Evolutionary conservation across 2,888 invertebrate genomes (phyloP).

Genomic region (Zygogramma bicolorata): DNA sequence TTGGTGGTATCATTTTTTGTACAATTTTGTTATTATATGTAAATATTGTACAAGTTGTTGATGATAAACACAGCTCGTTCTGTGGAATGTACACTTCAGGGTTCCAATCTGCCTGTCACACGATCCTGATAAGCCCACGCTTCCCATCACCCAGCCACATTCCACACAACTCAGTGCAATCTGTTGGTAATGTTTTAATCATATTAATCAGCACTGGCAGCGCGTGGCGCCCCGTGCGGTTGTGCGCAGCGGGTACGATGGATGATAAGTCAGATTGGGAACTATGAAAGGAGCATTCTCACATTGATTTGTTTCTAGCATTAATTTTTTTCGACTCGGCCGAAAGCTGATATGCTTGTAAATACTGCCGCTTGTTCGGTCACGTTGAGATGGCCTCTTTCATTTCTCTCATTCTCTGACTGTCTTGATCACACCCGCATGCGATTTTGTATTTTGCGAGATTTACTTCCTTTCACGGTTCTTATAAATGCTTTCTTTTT

Average conservation of each 20-base stretch:
- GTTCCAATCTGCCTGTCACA: slow-evolving; percentile 72
- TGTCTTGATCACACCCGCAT: slow-evolving; percentile 71
- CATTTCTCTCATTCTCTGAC: slow-evolving; percentile 67
- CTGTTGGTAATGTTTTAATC: slow-evolving; percentile 32
- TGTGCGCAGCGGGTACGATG: slow-evolving; percentile 60
- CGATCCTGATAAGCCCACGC: slow-evolving; percentile 47
- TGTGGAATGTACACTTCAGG: slow-evolving; percentile 76
- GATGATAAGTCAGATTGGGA: slow-evolving; percentile 78
- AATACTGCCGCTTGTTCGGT: slow-evolving; percentile 72
- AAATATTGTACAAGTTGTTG: slow-evolving; percentile 61
- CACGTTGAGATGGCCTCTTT: slow-evolving; percentile 66
- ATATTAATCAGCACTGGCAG: slow-evolving; percentile 31
- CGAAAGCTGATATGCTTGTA: slow-evolving; percentile 69
- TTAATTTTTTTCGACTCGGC: slow-evolving; percentile 52
- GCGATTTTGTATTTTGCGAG: slow-evolving; percentile 70
- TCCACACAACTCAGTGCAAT: slow-evolving; percentile 58
- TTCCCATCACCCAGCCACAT: slow-evolving; percentile 59
- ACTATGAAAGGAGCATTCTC: slow-evolving; percentile 83
- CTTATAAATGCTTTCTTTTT: slow-evolving; percentile 80
- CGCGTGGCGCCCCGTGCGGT: slow-evolving; percentile 48
- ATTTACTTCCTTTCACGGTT: slow-evolving; percentile 87
- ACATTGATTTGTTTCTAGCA: slow-evolving; percentile 68
- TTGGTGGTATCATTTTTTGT: slow-evolving; percentile 12
- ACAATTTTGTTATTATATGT: slow-evolving; percentile 45
- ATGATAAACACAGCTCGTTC: slow-evolving; percentile 61